Base-by-base conservation (phyloP, 2,113 vertebrate genomes). In the Hemiprocne comata region DNA sequence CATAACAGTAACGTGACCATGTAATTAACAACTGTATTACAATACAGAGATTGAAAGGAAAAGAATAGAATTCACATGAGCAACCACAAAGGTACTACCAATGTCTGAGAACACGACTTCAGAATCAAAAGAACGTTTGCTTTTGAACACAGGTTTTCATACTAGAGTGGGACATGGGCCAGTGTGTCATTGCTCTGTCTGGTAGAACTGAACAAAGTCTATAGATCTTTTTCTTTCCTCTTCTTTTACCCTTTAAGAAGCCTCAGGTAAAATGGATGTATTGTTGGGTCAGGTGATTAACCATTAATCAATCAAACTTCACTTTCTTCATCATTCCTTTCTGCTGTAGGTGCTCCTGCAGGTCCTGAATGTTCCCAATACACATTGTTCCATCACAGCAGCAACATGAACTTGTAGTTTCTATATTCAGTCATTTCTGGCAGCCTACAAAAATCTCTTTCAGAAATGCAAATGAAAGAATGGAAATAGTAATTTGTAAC, bases 381-480 rank as follows among this genome's bases (percentile, higher is more conserved):
- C 17, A 42, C 20, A 29, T 14, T 74, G 21, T 48, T 70, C 55
- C 38, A 54, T 14, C 65, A 38, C 24, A 84, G 69, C 51, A 83
- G 64, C 29, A 84, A 60, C n/a, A 54, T 6, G 11, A 77, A 65
- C 77, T 69, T 77, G 23, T 7, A 65, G 64, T 46, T 83, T 67
- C 82, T 55, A 34, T 44, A 69, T 34, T 57, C 58, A 77, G 38
- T 21, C 29, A 74, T 60, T 86, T 65, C 50, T 72, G 57, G 33
- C 28, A 87, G 46, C 21, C 48, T 70, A 81, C 13, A 62, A 78
- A 89, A 85, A 70, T 61, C 6, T 67, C 34, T 53, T 91, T 80
- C 81, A 80, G 85, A 86, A 95, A 89, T 50, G 60, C 51, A 89
- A 89, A 84, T 23, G 23, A 53, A 93, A 58, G 65, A 57, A 87